Percentiles rank a stretch among this genome's conserved stretches.
Evolutionary conservation across 2,888 invertebrate genomes (phyloP).

Genomic region (Folsomia manolachei): DNA sequence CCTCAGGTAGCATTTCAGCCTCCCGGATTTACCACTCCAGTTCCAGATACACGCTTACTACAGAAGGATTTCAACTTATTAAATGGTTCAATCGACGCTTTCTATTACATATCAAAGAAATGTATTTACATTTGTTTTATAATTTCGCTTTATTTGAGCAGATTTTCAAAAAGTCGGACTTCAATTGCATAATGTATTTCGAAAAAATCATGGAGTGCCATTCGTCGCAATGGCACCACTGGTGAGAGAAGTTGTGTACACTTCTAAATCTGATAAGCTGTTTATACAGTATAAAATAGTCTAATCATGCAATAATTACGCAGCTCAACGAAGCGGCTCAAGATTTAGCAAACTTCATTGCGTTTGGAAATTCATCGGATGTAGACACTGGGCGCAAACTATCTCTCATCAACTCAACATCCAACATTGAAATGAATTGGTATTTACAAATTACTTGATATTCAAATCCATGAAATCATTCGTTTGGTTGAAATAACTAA

Average conservation of each 20-base stretch:
- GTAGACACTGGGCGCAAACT: constrained; percentile 2
- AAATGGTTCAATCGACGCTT: constrained; percentile 18
- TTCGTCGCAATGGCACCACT: constrained; percentile 19
- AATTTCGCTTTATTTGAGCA: not conserved
- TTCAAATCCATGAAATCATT: too few relatives aligned
- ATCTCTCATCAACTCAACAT: constrained; percentile 9
- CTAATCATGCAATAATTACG: constrained; percentile 8
- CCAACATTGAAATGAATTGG: constrained; percentile 35
- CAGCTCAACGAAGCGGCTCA: constrained; percentile 28
- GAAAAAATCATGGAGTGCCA: constrained; percentile 32
- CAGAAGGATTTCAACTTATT: constrained; percentile 20
- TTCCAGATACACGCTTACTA: constrained; percentile 20
- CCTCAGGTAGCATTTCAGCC: constrained; percentile 20
- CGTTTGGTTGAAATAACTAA: too few relatives aligned
- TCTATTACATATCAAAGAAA: not conserved
- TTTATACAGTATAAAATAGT: too few relatives aligned
- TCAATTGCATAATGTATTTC: constrained; percentile 29
- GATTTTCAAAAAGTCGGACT: constrained; percentile 29
- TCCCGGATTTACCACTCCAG: constrained; percentile 30
- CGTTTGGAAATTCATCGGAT: constrained; percentile 9
- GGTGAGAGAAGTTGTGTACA: too few relatives aligned
- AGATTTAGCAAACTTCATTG: constrained; percentile 22
- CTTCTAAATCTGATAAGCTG: too few relatives aligned
- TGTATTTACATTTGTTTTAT: not conserved
- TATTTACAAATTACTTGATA: too few relatives aligned